Conservation (phyloP, 2,113 vertebrate species). For the chimpanzee (Pan troglodytes) region NHGRI_mPanTro3-v2.1_pri NC_072398.2:114272001-114272500, state of each 20-base stretch:
- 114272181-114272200: neutral
- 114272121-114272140: neutral
- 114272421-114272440: neutral
- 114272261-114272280: neutral
- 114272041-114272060: neutral
- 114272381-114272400: neutral
- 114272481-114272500: neutral
- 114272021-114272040: neutral
- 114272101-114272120: neutral
- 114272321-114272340: neutral
- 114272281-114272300: neutral
- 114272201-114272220: neutral
- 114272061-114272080: neutral
- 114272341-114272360: neutral
- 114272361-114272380: neutral
- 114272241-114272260: neutral
- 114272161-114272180: neutral
- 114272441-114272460: neutral
- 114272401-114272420: neutral
- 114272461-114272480: neutral
- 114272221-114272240: neutral
- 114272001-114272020: neutral
- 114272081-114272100: constrained; percentile 34
- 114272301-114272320: neutral
- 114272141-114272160: neutral